Evolutionary conservation across 2,113 vertebrate genomes (phyloP).

Genomic region (Erythrolamprus reginae): DNA sequence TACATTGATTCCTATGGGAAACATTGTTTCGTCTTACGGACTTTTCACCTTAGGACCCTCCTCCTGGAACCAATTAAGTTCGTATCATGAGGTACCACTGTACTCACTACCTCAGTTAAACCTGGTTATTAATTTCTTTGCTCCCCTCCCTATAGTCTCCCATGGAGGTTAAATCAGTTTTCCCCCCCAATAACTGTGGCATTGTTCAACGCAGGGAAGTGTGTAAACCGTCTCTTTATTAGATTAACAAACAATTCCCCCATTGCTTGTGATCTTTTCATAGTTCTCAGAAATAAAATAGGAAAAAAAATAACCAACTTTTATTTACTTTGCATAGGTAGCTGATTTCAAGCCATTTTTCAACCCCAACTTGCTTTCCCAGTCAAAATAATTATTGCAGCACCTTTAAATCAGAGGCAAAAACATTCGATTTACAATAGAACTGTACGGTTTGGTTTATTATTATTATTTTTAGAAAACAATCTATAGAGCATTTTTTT

Average conservation of each 20-base stretch:
- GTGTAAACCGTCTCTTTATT: conserved; percentile 57
- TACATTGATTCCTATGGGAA: too few species aligned
- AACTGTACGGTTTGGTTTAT: conserved; percentile 62
- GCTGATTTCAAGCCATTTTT: conserved; percentile 24
- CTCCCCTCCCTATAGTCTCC: conserved; percentile 14
- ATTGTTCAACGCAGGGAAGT: conserved; percentile 62
- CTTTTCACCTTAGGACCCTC: too few species aligned
- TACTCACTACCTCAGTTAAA: conserved; percentile 60
- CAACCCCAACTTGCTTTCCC: conserved; percentile 39
- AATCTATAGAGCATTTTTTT: conserved; percentile 41
- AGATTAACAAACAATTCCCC: conserved; percentile 42
- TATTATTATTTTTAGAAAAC: conserved; percentile 42
- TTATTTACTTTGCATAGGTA: conserved; percentile 55
- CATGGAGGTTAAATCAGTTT: conserved; percentile 22
- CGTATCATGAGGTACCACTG: too few species aligned
- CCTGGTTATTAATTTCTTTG: conserved; percentile 56
- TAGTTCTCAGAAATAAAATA: conserved; percentile 45
- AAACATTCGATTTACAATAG: conserved; percentile 62
- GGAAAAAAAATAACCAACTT: conserved; percentile 41
- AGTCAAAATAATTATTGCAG: conserved; percentile 49
- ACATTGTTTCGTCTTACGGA: too few species aligned
- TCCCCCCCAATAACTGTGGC: conserved; percentile 62
- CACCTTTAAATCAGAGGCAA: conserved; percentile 71
- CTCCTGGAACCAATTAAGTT: too few species aligned
- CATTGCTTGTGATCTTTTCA: conserved; percentile 43